Conservation (phyloP, 1,140 invertebrate genomes). For the Venustaconcha ellipsiformis region DNA sequence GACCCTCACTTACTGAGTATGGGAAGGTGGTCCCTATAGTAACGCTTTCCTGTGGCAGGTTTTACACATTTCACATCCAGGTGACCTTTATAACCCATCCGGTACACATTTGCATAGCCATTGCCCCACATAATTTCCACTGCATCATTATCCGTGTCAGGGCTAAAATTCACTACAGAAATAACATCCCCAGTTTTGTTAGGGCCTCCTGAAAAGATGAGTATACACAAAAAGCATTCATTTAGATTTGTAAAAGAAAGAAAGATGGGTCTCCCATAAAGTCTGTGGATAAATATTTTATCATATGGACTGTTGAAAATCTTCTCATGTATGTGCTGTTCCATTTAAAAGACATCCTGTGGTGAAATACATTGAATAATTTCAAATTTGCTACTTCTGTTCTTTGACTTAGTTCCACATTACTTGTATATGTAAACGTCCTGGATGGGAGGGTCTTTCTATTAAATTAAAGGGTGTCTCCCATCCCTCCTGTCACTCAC, state of each 20-base stretch:
- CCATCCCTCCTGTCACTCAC: too few relatives aligned
- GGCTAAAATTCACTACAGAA: constrained; percentile 40
- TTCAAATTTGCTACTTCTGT: too few relatives aligned
- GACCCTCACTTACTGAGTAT: constrained; percentile 30
- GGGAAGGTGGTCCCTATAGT: constrained; percentile 40
- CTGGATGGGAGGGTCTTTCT: too few relatives aligned
- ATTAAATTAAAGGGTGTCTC: too few relatives aligned
- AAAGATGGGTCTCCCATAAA: too few relatives aligned
- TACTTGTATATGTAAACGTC: too few relatives aligned
- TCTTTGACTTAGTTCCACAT: too few relatives aligned
- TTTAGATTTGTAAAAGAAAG: too few relatives aligned
- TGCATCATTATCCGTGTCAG: constrained; percentile 42
- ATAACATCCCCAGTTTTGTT: constrained; percentile 35
- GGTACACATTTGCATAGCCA: constrained; percentile 42
- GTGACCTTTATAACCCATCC: constrained; percentile 38
- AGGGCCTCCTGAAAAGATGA: constrained; percentile 20
- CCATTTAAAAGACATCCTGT: neutral
- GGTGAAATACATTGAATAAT: too few relatives aligned
- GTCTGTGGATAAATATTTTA: too few relatives aligned
- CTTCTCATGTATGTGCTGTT: neutral
- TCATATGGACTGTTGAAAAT: too few relatives aligned
- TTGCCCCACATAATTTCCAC: constrained; percentile 43
- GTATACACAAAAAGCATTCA: too few relatives aligned
- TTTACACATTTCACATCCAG: constrained; percentile 31
- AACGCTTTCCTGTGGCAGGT: constrained; percentile 14